Evolutionary conservation across 1,140 invertebrate genomes (phyloP).

Genomic region (Lysiphlebus fabarum): DNA sequence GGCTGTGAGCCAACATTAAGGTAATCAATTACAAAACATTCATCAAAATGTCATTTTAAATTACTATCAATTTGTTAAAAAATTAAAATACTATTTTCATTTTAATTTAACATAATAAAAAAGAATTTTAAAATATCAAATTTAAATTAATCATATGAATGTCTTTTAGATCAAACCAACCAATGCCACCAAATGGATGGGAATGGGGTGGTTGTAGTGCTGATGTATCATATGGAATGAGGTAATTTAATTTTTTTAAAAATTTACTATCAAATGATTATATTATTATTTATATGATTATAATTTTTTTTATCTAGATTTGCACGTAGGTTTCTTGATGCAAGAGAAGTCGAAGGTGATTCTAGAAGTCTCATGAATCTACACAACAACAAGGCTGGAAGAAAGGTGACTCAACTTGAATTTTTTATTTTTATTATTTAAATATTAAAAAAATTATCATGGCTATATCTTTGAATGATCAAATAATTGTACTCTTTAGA

Average conservation of each 20-base stretch:
- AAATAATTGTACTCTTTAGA: too few species aligned
- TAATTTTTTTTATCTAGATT: conserved; percentile 54
- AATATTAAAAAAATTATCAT: neutral
- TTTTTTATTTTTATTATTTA: neutral
- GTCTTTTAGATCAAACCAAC: conserved; percentile 43
- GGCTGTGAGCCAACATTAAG: conserved; percentile 69
- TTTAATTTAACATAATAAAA: neutral
- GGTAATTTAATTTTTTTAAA: conserved; percentile 42
- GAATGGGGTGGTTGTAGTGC: conserved; percentile 88
- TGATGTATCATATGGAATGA: conserved; percentile 73
- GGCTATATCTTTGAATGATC: too few species aligned
- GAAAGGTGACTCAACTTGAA: conserved; percentile 67
- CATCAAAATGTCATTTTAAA: conserved; percentile 7
- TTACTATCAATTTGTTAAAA: neutral
- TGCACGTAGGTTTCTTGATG: conserved; percentile 79
- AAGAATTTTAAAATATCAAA: too few species aligned
- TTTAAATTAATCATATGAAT: neutral
- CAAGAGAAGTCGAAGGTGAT: conserved; percentile 77
- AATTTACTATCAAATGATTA: conserved; percentile 1
- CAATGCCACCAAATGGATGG: conserved; percentile 59
- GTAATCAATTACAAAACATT: conserved; percentile 33
- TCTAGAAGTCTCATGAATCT: conserved; percentile 91
- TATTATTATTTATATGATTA: conserved; percentile 28
- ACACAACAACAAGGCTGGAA: conserved; percentile 92
- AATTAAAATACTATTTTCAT: neutral